Evolutionary conservation across 2,113 vertebrate genomes (phyloP), one percentile per base, ranked within the genome.

Genomic region (Corythaeola cristata): DNA sequence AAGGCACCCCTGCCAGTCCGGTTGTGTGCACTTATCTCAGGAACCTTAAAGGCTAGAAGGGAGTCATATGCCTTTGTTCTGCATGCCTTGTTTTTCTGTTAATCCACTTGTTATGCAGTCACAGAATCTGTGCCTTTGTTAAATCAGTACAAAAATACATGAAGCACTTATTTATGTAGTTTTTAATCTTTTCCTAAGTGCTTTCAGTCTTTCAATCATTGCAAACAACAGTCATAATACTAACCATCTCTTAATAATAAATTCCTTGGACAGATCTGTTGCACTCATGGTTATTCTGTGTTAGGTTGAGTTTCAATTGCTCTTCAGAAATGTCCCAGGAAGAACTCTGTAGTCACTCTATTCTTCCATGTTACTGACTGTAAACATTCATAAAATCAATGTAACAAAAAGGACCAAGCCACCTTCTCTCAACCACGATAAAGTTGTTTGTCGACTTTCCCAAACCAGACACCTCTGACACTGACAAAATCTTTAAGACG

Each of bases 1-100:
- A 92, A 90, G 92, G 86, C 58, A 93, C 50, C 69, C 55, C 47
- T 79, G 91, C 50, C 37, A 91, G 62, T 78, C 53, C 86, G 82
- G 19, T 28, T 76, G 77, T 0, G 0, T n/a, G 62, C 49, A 66
- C 58, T 94, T 97, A 97, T 97, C 90, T 96, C 74, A 50, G 49
- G 56, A 93, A 78, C 77, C 35, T 72, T 87, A 87, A 92, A 81
- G 66, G 69, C 76, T 85, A 47, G 41, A 71, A 71, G 45, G 81
- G 37, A 84, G 84, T 95, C 95, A 94, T 20, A 84, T 75, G 88
- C 66, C 66, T 87, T 66, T 49, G 50, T 9, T 72, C 76, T 76
- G 66, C 86, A 73, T 59, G 73, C 66, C 69, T 72, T n/a, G 3
- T 52, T 85, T 67, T 64, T 39, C 59, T 59, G 28, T 71, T 78